Base-by-base conservation (phyloP, 2,113 vertebrate genomes). In the Pipra filicauda region DNA sequence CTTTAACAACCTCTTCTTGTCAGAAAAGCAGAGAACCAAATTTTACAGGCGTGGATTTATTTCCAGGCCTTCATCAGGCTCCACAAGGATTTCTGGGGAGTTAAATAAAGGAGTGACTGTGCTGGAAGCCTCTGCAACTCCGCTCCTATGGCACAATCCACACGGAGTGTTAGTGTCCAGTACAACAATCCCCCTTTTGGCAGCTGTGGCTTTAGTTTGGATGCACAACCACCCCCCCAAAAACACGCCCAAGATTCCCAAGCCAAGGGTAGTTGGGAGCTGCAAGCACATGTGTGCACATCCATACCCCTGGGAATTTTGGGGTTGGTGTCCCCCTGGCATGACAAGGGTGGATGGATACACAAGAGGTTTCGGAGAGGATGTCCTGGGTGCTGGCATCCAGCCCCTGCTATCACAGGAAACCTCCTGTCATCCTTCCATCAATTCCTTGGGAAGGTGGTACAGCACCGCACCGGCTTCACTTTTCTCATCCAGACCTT, bases 381-480 rank as follows among this genome's bases (percentile, higher is more conserved):
- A 76, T 41, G 41, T 37, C 19, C 54, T 44, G 27, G 44, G n/a
- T 73, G 6, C 9, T 1, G 4, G 35, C 33, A 78, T 3, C 35
- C 79, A 79, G 21, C 19, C 22, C 22, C 18, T 70, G 62, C 66
- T 41, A 24, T 21, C 2, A 0, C 61, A 70, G 65, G 43, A 78
- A 76, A 64, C 2, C 3, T 67, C 61, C 17, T 1, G 18, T 19
- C 41, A 78, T 24, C 57, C 30, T 82, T 48, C 44, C 61, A 81
- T 33, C 37, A 44, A 0, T 64, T 51, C 48, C 57, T 52, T 8
- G 27, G 77, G 77, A 91, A 93, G 52, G 9, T 2, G 0, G 23
- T 6, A 33, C 0, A 0, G 65, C 28, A 33, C 17, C 0, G 0
- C 0, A 2, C 11, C 1, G 5, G 49, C 28, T 66, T 64, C 0